These are phyloP conservation scores for Pangasius krempfi DNA, from an alignment of 2,797 vertebrate species.

Conservation along the genomic window DNA sequence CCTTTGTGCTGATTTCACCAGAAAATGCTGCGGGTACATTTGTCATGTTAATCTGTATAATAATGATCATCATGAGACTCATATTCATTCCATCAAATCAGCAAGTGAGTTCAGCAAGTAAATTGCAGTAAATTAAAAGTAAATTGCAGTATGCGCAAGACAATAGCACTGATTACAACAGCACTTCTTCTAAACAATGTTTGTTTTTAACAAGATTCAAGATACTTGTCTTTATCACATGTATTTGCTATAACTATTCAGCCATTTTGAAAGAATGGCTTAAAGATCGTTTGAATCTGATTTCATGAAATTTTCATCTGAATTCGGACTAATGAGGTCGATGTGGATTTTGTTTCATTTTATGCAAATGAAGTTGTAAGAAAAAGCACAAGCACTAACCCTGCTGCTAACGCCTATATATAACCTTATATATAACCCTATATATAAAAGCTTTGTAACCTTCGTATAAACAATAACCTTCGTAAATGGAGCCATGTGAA, in stretches of 20 bases:
- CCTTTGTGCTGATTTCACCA: not conserved
- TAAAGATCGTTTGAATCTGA: not conserved
- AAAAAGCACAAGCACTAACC: not conserved
- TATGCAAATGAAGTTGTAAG: not conserved
- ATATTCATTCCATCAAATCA: not conserved
- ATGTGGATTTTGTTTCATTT: not conserved
- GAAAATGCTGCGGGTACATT: not conserved
- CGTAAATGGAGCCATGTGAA: not conserved
- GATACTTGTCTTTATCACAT: not conserved
- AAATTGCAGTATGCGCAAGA: not conserved
- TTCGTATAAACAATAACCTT: not conserved
- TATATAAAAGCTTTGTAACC: not conserved
- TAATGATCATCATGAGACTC: conserved; percentile 11
- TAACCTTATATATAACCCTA: too few relatives aligned
- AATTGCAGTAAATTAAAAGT: not conserved
- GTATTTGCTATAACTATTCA: conserved; percentile 16
- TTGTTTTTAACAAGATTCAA: conserved; percentile 12
- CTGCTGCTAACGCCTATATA: too few relatives aligned
- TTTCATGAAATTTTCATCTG: not conserved
- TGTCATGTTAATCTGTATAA: conserved; percentile 6
- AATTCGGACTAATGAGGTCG: not conserved
- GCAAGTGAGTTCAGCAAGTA: conserved; percentile 26
- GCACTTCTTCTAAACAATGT: conserved; percentile 10
- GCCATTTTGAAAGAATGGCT: not conserved
- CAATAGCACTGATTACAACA: conserved; percentile 17